phyloP scores from a whole-genome alignment of 1,140 invertebrate species.

The Drosophila funebris region DNA sequence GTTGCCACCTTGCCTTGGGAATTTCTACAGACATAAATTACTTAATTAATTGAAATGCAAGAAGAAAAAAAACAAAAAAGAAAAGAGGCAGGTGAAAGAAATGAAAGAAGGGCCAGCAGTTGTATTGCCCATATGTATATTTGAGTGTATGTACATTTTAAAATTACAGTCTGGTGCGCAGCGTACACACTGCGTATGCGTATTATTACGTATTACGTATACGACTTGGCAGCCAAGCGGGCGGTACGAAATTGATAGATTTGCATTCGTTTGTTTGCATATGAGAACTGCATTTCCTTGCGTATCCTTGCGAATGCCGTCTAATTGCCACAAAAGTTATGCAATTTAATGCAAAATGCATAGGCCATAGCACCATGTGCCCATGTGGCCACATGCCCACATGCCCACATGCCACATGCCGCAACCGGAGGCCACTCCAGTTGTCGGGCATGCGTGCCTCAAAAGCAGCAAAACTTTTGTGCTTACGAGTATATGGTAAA shows the following conservation, averaged over 20 bases:
- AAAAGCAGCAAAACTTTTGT: slow-evolving; percentile 60
- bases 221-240: slow-evolving; percentile 26
- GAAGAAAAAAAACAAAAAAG: slow-evolving; percentile 1
- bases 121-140: neutral
- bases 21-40: slow-evolving; percentile 73
- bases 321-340: slow-evolving; percentile 80
- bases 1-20: slow-evolving; percentile 51
- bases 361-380: slow-evolving; percentile 5
- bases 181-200: slow-evolving; percentile 60
- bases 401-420: neutral
- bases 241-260: slow-evolving; percentile 66
- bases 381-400: neutral
- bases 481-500: slow-evolving; percentile 59
- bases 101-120: slow-evolving; percentile 11
- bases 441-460: slow-evolving; percentile 39
- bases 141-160: neutral
- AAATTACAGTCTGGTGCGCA: slow-evolving; percentile 35
- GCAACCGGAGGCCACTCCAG: slow-evolving; percentile 23
- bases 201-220: slow-evolving; percentile 66
- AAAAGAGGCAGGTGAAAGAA: slow-evolving; percentile 7
- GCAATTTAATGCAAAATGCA: slow-evolving; percentile 80
- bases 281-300: slow-evolving; percentile 46
- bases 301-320: slow-evolving; percentile 35
- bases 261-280: slow-evolving; percentile 51
- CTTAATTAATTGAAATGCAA: slow-evolving; percentile 79